Conservation (phyloP, 2,113 vertebrate species). For the Todiramphus chloris region DNA sequence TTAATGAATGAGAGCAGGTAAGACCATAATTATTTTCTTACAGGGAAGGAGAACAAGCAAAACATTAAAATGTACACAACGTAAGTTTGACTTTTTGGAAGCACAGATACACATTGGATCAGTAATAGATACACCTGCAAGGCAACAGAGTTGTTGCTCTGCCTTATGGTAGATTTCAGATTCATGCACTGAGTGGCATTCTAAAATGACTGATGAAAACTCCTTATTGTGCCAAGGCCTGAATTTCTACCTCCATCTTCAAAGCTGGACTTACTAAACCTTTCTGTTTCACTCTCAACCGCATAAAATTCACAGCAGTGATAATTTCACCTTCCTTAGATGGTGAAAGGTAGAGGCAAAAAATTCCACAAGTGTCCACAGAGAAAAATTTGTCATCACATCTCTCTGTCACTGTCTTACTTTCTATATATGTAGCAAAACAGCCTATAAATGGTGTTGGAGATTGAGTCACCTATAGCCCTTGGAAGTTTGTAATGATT, state of each 20-base stretch:
- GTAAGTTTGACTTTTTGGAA: background rate
- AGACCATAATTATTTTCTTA: background rate
- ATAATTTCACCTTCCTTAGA: background rate
- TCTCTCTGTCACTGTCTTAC: background rate
- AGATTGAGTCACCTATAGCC: background rate
- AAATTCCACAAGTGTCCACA: background rate
- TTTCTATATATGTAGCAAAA: background rate
- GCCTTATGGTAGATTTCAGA: background rate
- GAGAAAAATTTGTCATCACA: background rate
- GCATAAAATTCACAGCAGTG: background rate
- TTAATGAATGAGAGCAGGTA: constrained; percentile 3
- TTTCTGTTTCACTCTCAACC: background rate
- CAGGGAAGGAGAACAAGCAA: background rate
- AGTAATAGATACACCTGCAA: background rate
- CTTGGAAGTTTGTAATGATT: background rate
- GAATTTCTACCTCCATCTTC: background rate
- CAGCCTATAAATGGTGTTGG: background rate
- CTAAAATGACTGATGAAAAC: background rate
- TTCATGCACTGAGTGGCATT: background rate
- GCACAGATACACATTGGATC: background rate
- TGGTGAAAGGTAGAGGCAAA: background rate
- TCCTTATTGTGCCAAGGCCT: background rate
- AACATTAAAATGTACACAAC: background rate
- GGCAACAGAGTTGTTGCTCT: background rate
- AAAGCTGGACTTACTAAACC: background rate